Conservation (phyloP, 2,888 invertebrate species). For the Ectemnius lituratus region DNA sequence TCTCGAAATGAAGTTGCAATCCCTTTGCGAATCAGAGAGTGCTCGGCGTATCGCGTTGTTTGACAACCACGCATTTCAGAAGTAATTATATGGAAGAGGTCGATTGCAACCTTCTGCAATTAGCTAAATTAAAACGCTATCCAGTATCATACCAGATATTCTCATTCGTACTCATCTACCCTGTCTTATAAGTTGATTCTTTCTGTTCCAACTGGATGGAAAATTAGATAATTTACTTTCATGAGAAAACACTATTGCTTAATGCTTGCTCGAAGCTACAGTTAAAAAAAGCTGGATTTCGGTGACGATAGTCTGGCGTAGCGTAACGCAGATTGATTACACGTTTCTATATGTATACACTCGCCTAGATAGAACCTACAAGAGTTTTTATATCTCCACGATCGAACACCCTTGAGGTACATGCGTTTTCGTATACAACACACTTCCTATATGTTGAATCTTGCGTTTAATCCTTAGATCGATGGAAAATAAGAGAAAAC, state of each 20-base stretch:
- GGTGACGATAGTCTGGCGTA: constrained; percentile 54
- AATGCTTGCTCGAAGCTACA: constrained; percentile 26
- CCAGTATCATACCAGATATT: too few species aligned
- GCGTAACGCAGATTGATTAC: constrained; percentile 38
- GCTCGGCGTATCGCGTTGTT: too few species aligned
- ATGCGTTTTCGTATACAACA: constrained; percentile 51
- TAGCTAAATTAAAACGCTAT: too few species aligned
- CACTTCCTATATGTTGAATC: constrained; percentile 49
- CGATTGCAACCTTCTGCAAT: too few species aligned
- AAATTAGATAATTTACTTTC: constrained; percentile 17
- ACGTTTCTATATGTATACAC: constrained; percentile 65
- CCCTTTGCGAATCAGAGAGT: too few species aligned
- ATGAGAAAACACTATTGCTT: too few species aligned
- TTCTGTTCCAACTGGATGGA: constrained; percentile 28
- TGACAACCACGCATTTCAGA: too few species aligned
- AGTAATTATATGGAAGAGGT: too few species aligned
- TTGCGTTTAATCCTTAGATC: constrained; percentile 49
- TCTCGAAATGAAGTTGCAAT: too few species aligned
- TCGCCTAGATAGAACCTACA: constrained; percentile 53
- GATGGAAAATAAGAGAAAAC: background rate
- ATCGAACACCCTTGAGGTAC: constrained; percentile 38
- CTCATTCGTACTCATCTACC: too few species aligned
- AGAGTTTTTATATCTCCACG: constrained; percentile 61
- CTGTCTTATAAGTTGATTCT: constrained; percentile 19
- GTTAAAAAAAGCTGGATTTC: constrained; percentile 17